A percentile compares a stretch with the other conserved stretches of the same genome.
phyloP scores from a whole-genome alignment of 2,888 invertebrate genomes.

The Labia minor region DNA sequence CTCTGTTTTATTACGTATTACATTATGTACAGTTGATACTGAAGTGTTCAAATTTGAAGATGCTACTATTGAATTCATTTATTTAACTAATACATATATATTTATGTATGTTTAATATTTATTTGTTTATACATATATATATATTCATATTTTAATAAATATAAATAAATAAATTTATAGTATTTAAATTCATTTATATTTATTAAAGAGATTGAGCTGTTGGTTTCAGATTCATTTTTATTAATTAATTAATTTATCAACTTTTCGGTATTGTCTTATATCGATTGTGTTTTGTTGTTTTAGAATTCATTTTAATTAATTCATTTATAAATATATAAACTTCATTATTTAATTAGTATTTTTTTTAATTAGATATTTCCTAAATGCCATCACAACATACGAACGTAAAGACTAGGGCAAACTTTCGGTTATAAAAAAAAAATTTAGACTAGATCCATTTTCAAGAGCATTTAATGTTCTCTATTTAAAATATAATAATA shows the following conservation, averaged over 20 bases:
- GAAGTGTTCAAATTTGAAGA: neutral
- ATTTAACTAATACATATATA: neutral
- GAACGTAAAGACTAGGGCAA: neutral
- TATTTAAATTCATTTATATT: neutral
- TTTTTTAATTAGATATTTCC: neutral
- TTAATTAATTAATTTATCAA: neutral
- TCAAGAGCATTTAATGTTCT: neutral
- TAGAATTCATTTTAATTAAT: neutral
- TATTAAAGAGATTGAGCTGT: constrained; percentile 13
- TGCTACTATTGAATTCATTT: neutral
- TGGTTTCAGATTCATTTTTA: neutral
- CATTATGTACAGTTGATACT: neutral
- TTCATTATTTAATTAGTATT: neutral
- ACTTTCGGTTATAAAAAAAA: neutral
- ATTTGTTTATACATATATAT: no score
- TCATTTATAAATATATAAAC: neutral
- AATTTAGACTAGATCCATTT: constrained; percentile 1
- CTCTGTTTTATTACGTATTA: neutral
- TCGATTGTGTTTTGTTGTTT: neutral
- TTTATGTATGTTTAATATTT: neutral
- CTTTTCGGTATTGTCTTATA: neutral
- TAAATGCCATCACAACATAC: neutral
- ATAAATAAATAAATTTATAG: no score
- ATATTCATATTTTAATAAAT: no score
- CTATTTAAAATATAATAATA: neutral